Base-by-base conservation (phyloP, 2,113 vertebrate species). In the Ceratotherium simum region DNA sequence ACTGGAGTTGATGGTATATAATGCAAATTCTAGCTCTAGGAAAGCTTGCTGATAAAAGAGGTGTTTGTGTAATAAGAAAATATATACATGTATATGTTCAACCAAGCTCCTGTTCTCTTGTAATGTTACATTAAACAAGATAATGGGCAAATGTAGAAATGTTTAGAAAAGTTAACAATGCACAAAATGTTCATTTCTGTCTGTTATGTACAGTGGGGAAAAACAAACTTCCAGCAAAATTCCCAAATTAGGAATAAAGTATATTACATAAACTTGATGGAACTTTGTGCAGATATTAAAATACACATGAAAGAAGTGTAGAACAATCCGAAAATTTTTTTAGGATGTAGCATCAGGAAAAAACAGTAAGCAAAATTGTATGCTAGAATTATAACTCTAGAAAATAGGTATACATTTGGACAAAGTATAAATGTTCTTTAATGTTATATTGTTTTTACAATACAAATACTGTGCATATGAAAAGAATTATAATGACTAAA, bases 401-500 rank as follows among this genome's bases (percentile, higher is more conserved):
- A 97, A 90, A 92, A 89, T 39, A 65, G 72, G 20, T 89, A 75
- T 31, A 56, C 10, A 82, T 87, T 95, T 95, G 56, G 25, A 89
- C 54, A 94, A 75, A 89, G 33, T 51, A 56, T 60, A 85, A 92
- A 72, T 88, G 29, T 87, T 93, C 54, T 64, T 60, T 72, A 84
- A 94, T 92, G 17, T 70, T 80, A 81, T 8, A 83, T 33, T 93
- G 69, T 92, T 64, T 83, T 75, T 48, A 42, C 3, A 67, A 90
- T 48, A 62, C 36, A 88, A 95, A 94, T 83, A 60, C 23, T 81
- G 21, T 62, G 42, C 7, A 56, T 72, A 89, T 64, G 46, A 81
- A 95, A 91, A 89, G 6, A 79, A 91, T 67, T 56, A 51, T 42
- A 93, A 82, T 70, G 86, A 96, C 94, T 73, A 80, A 96, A 72